These are phyloP conservation scores for Lithophane leautieri DNA, from an alignment of 2,888 invertebrate genomes.

Conservation along the genomic window DNA sequence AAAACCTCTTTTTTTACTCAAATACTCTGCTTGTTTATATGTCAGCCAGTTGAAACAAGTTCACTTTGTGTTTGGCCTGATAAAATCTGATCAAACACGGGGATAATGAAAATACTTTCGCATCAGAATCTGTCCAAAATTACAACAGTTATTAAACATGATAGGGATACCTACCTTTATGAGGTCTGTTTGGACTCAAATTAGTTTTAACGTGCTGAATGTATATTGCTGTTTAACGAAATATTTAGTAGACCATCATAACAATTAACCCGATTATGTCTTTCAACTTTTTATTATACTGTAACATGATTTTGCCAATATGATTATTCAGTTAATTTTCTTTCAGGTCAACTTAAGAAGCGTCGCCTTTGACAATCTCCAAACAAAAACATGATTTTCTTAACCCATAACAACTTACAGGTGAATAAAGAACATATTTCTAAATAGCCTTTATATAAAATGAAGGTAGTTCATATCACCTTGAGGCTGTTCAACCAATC, in stretches of 20 bases:
- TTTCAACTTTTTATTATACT: neutral
- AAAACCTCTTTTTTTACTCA: neutral
- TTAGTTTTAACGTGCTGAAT: neutral
- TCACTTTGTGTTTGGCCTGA: conserved; percentile 29
- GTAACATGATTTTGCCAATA: neutral
- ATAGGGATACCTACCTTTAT: conserved; percentile 26
- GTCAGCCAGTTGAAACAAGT: conserved; percentile 46
- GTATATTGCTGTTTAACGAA: neutral
- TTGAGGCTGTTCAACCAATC: conserved; percentile 20
- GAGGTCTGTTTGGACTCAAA: neutral
- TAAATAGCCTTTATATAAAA: conserved; percentile 6
- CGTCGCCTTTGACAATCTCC: neutral
- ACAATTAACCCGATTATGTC: too few relatives aligned
- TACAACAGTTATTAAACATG: conserved; percentile 18
- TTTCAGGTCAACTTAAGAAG: too few relatives aligned
- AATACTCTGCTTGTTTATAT: conserved; percentile 49
- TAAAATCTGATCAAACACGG: conserved; percentile 51
- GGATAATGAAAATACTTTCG: conserved; percentile 56
- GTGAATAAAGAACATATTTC: neutral
- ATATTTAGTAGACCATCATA: neutral
- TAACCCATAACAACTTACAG: neutral
- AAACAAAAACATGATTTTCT: neutral
- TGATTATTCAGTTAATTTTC: neutral
- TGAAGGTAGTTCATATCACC: conserved; percentile 9
- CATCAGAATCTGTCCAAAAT: conserved; percentile 14